Conservation (phyloP, 2,888 invertebrate genomes). For the Lutraria lutraria region DNA sequence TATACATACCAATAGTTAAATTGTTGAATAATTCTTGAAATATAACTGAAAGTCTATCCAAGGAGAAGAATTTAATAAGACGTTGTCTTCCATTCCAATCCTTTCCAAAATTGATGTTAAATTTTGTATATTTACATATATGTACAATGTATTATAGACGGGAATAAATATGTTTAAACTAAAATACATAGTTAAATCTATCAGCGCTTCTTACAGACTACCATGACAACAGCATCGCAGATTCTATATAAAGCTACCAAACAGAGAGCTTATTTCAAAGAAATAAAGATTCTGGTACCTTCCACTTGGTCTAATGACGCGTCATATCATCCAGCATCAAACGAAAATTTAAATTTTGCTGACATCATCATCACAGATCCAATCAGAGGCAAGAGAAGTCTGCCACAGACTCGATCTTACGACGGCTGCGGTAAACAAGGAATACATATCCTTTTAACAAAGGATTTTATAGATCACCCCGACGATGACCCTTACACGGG, state of each 20-base stretch:
- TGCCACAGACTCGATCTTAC: slow-evolving; percentile 74
- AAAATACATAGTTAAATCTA: too few relatives aligned
- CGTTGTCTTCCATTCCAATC: too few relatives aligned
- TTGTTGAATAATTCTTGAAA: too few relatives aligned
- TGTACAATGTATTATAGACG: too few relatives aligned
- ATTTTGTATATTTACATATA: too few relatives aligned
- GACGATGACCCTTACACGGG: slow-evolving; percentile 54
- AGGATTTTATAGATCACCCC: slow-evolving; percentile 75
- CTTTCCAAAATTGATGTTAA: too few relatives aligned
- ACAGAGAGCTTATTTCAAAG: slow-evolving; percentile 87
- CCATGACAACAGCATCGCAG: slow-evolving; percentile 89
- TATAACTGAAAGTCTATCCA: too few relatives aligned
- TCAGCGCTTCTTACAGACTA: slow-evolving; percentile 85
- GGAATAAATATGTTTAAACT: too few relatives aligned
- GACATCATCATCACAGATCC: slow-evolving; percentile 66
- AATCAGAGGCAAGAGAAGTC: slow-evolving; percentile 54
- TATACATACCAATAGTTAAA: too few relatives aligned
- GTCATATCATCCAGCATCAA: slow-evolving; percentile 51
- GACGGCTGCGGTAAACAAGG: slow-evolving; percentile 81
- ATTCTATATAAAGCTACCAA: slow-evolving; percentile 89
- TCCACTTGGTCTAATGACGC: slow-evolving; percentile 87
- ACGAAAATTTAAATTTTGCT: slow-evolving; percentile 57
- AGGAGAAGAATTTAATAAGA: too few relatives aligned
- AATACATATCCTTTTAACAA: slow-evolving; percentile 76
- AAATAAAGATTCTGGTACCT: slow-evolving; percentile 89